Evolutionary conservation across 2,797 vertebrate species (phyloP), one percentile per base, ranked within the genome.

Genomic region (Aphelocoma californica): DNA sequence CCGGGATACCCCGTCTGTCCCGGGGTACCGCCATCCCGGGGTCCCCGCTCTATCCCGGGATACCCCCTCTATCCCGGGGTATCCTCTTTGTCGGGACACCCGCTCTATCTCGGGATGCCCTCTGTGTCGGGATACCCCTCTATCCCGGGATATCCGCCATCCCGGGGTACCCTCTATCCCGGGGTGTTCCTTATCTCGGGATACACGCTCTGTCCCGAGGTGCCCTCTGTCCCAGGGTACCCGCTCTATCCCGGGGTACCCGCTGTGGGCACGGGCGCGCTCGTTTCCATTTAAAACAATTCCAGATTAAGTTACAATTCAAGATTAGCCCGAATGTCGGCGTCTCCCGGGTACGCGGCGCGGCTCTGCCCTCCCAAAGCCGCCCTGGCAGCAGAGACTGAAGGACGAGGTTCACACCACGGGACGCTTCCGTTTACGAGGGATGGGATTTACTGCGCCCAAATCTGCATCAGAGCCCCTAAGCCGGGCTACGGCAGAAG

Each of bases 371-470:
- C 65, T 25, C 14, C 5, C 18, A 4, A 1, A 74, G 74, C 73
- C 8, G 61, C 50, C 10, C 17, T 29, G 42, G 23, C 1, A 14
- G 16, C 67, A 2, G 32, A 0, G 61, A 3, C 19, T 8, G 70
- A 19, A 36, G 81, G 67, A 72, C 21, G 31, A 32, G 31, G 13
- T 1, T 73, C 6, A 1, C 38, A 5, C 64, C 32, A 0, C 8
- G 23, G 24, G 16, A 71, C 14, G 13, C 23, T 80, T 25, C 82
- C 0, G 10, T 14, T 28, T 2, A 6, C 19, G 9, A 4, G 26
- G 16, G 34, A 36, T 3, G n/a, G 42, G 42, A 40, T 28, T 62
- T 18, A 36, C 18, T 26, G 72, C 54, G 15, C 36, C 83, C 38
- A 4, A 29, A 24, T 10, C 70, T 8, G 47, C 38, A 14, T 1